Base-by-base conservation (phyloP, 1,140 invertebrate genomes). In the Tetramorium parvispinum region DNA sequence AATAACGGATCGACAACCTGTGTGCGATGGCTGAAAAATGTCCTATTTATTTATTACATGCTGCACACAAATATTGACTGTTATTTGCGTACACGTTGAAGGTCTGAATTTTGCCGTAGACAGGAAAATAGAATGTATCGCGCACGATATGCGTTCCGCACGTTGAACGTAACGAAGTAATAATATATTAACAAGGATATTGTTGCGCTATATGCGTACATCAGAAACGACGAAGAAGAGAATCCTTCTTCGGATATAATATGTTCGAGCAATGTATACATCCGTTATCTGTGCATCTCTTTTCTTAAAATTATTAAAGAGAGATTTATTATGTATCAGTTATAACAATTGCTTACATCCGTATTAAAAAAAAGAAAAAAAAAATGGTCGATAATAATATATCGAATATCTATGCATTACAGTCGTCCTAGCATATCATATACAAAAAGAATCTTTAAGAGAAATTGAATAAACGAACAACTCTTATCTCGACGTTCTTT, bases 241-340 rank as follows among this genome's bases (percentile, higher is more conserved):
- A 49, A 24, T 46, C 5, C 27, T 49, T 65, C 18, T 59, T 46
- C 40, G 18, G 3, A 55, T 16, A 59, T 11, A 40, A n/a, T 7
- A 24, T 10, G 3, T 83, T 75, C 79, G 79, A 75, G 79, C 79
- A 83, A 83, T 83, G 68, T 59, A 16, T 59, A 83, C 79, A 37
- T 75, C 24, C 68, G 40, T 73, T 71, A n/a, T 55, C 6, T 11
- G n/a, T 21, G 1, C 11, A 13, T 32, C 4, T 5, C n/a, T 18
- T 24, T 7, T 37, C 49, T 37, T 32, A 59, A 16, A 8, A 32
- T 75, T 55, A 27, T 75, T 55, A 27, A 68, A 68, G 21, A 71
- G n/a, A 18, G 11, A 18, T n/a, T 40, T 13, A 43, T 43, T 70
- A 55, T 24, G 13, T 13, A 6, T 40, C 7, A 21, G 21, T 11